phyloP scores from a whole-genome alignment of 2,888 invertebrate species.

The Ecdyonurus torrentis region DNA sequence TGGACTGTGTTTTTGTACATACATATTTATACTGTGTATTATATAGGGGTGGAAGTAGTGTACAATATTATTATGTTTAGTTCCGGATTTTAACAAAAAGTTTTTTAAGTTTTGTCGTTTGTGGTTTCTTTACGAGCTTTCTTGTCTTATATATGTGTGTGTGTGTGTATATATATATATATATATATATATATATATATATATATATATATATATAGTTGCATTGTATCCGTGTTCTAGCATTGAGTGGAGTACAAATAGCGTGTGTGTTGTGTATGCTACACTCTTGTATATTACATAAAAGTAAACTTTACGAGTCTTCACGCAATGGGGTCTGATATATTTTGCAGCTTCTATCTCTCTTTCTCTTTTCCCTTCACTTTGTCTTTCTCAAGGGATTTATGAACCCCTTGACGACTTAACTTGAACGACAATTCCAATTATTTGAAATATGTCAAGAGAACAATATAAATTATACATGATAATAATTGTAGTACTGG shows the following conservation, averaged over 20 bases:
- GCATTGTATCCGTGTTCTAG: no score
- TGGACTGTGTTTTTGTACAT: no score
- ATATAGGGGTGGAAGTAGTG: neutral
- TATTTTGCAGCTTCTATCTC: neutral
- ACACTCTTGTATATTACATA: neutral
- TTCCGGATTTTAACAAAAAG: neutral
- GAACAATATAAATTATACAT: no score
- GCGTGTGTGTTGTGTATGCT: neutral
- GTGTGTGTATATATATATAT: no score
- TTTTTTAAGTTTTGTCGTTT: neutral
- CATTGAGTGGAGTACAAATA: neutral
- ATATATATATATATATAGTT: no score
- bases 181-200: no score
- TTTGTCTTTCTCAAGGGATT: no score
- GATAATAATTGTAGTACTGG: no score
- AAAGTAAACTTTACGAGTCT: neutral
- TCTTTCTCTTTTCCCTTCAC: neutral
- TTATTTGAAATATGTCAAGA: neutral
- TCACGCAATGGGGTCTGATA: neutral
- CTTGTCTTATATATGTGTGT: no score
- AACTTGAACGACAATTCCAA: neutral
- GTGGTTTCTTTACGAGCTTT: neutral
- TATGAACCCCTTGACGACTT: neutral
- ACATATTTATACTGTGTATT: no score
- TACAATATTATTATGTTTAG: neutral